phyloP scores from a whole-genome alignment of 2,113 vertebrate genomes.

The Stigmatopora nigra region DNA sequence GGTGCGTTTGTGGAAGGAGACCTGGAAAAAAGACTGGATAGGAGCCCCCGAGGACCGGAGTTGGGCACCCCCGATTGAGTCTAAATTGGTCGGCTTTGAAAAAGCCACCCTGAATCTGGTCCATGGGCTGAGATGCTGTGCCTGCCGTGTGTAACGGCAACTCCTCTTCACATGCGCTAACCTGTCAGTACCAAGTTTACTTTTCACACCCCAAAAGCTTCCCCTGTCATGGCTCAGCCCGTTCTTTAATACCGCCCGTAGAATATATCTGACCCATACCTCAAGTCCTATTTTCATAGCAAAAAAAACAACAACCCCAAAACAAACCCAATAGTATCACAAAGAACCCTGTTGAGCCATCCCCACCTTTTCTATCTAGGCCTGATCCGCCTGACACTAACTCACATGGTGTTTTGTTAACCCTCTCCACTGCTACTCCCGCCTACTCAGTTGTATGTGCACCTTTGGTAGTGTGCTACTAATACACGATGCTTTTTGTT shows the following conservation, averaged over 20 bases:
- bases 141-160: conserved; percentile 73
- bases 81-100: not conserved
- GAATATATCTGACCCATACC: conserved; percentile 56
- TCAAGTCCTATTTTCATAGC: conserved; percentile 65
- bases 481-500: conserved; percentile 89
- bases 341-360: conserved; percentile 77
- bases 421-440: conserved; percentile 18
- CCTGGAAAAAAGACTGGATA: no score
- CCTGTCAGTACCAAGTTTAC: conserved; percentile 74
- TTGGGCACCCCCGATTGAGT: not conserved
- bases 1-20: no score
- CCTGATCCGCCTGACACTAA: conserved; percentile 68
- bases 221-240: conserved; percentile 83
- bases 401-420: conserved; percentile 52
- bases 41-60: no score
- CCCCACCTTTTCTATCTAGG: conserved; percentile 68
- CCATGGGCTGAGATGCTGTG: conserved; percentile 78
- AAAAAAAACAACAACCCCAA: conserved; percentile 35
- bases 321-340: conserved; percentile 6
- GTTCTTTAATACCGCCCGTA: conserved; percentile 78
- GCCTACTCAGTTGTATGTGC: conserved; percentile 63
- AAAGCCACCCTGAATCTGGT: conserved; percentile 6
- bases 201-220: conserved; percentile 49
- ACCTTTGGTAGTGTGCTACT: conserved; percentile 72
- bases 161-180: conserved; percentile 80